A percentile compares a stretch with the other conserved stretches of the same genome.
phyloP scores from a whole-genome alignment of 2,113 vertebrate genomes.

The Chrysochloris asiatica region DNA sequence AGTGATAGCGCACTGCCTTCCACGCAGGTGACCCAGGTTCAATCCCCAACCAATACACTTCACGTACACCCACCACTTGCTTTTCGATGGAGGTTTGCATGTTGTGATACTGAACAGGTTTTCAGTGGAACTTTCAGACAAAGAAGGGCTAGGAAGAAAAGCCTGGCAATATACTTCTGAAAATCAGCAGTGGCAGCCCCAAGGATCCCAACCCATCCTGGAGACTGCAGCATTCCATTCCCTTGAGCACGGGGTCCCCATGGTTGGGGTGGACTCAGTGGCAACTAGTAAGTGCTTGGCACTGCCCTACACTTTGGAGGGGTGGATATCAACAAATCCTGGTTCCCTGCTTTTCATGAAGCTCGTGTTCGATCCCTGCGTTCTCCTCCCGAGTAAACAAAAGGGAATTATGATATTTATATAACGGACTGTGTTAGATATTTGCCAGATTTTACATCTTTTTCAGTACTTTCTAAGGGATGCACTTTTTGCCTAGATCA shows the following conservation, averaged over 20 bases:
- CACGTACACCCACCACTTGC: background rate
- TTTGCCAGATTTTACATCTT: background rate
- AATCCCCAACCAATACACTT: background rate
- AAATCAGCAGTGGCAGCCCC: background rate
- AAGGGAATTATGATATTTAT: no score
- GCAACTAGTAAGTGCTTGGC: background rate
- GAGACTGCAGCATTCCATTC: background rate
- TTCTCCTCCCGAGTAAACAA: background rate
- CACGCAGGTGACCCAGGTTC: background rate
- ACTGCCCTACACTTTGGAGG: background rate
- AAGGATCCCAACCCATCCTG: background rate
- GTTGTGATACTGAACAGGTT: background rate
- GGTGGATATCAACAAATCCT: accelerated
- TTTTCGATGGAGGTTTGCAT: background rate
- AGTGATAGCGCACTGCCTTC: no score
- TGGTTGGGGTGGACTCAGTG: background rate
- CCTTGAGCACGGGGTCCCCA: background rate
- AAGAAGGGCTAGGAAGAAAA: background rate
- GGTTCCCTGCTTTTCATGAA: background rate
- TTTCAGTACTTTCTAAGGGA: background rate
- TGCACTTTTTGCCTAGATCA: background rate
- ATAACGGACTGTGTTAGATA: no score
- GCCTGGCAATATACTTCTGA: background rate
- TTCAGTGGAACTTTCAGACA: background rate
- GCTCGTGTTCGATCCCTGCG: background rate